Conservation (phyloP, 1,140 invertebrate species). For the Macrostomum lignano region DNA sequence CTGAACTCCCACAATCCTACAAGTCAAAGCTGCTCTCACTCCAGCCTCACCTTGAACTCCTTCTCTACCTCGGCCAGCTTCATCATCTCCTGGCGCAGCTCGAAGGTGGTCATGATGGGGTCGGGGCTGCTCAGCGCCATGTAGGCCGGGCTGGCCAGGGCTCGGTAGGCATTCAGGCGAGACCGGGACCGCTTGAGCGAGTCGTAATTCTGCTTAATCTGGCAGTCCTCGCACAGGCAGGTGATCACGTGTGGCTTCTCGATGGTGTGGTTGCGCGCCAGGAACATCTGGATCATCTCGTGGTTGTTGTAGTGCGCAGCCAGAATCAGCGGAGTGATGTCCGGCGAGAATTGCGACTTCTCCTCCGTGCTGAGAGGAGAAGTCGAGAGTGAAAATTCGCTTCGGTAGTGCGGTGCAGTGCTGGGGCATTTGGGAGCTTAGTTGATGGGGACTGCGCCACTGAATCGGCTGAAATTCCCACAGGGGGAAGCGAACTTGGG, state of each 20-base stretch:
- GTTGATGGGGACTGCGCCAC: too few relatives aligned
- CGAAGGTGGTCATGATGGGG: constrained; percentile 7
- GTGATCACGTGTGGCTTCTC: constrained; percentile 11
- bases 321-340: constrained; percentile 17
- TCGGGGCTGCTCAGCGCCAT: constrained; percentile 6
- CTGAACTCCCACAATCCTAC: too few relatives aligned
- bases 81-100: constrained; percentile 8
- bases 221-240: constrained; percentile 11
- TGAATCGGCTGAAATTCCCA: too few relatives aligned
- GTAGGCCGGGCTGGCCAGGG: constrained; percentile 5
- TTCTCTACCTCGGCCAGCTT: constrained; percentile 11
- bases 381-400: too few relatives aligned
- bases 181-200: constrained; percentile 10
- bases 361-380: too few relatives aligned
- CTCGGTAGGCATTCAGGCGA: constrained; percentile 4
- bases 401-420: too few relatives aligned
- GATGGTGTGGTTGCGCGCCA: constrained; percentile 10
- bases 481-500: too few relatives aligned
- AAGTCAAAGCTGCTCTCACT: too few relatives aligned
- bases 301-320: constrained; percentile 18
- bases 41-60: constrained; percentile 9
- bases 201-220: constrained; percentile 10
- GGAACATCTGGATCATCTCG: constrained; percentile 15
- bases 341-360: constrained; percentile 13
- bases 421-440: too few relatives aligned